These are phyloP conservation scores for Trididemnum nubilum DNA, from an alignment of 23 tunicate species.

Conservation along the genomic window DNA sequence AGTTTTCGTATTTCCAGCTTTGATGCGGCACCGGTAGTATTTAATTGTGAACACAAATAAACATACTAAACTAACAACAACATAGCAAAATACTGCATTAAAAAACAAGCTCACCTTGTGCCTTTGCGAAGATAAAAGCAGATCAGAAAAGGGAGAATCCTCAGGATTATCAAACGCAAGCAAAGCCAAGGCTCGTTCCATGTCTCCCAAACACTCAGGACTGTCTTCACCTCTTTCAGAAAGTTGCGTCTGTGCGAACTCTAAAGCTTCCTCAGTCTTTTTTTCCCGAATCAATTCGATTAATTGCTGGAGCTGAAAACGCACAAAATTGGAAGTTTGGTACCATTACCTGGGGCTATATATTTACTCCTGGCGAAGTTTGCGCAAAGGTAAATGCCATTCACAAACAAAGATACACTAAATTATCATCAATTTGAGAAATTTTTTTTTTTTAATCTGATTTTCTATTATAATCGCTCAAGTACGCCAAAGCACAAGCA, in stretches of 20 bases:
- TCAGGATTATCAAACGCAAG: constrained; percentile 92
- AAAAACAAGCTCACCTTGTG: constrained; percentile 91
- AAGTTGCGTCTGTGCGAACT: constrained; percentile 85
- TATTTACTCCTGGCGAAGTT: not conserved
- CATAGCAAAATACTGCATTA: no score
- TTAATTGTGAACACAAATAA: no score
- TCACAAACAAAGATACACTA: no score
- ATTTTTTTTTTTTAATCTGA: no score
- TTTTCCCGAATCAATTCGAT: constrained; percentile 87
- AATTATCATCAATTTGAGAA: no score
- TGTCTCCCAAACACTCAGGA: constrained; percentile 80
- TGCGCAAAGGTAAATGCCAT: not conserved
- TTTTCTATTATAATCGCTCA: no score
- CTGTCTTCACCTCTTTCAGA: constrained; percentile 86
- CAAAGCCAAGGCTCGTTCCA: constrained; percentile 90
- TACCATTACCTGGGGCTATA: no score
- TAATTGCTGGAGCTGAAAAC: constrained; percentile 77
- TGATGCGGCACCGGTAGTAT: no score
- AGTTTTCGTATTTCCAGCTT: no score
- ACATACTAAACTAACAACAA: no score
- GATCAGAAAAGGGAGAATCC: constrained; percentile 87
- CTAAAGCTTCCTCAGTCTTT: constrained; percentile 80
- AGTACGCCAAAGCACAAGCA: no score
- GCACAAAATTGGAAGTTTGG: no score
- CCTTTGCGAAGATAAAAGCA: constrained; percentile 68